Base-by-base conservation (phyloP, 2,797 vertebrate species). In the Argyrosomus regius region DNA sequence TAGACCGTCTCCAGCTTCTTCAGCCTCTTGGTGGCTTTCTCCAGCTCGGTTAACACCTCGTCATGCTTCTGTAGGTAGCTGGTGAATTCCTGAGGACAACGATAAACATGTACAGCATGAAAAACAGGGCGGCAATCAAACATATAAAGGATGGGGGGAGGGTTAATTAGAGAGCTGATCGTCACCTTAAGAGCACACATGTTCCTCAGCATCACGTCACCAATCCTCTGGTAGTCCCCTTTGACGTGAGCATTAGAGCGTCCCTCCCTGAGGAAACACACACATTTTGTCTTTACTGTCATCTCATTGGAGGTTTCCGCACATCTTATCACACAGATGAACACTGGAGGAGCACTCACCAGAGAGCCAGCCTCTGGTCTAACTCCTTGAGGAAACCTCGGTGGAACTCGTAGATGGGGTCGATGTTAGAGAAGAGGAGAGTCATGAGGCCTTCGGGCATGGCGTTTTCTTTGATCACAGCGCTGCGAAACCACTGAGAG, bases 351-450 rank as follows among this genome's bases (percentile, higher is more conserved):
- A 43, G 22, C 0, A 20, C 91, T 90, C 90, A 99, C 98, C 98
- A 99, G 90, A 98, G 96, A 6, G 93, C 95, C 75, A 99, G 96
- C 75, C 98, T 95, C 91, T 98, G 97, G 82, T 99, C 98, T 49
- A 99, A 87, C 92, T 99, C 97, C 54, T 95, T 97, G 77, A 99
- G 96, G 89, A 99, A 99, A 75, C 96, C 96, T 80, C 97, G 89
- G 73, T 99, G 98, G 93, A 99, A 98, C 89, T 98, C 97, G 3
- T 98, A 98, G 87, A 99, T 95, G 10, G 98, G 97, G 87, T 99
- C 98, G 0, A 99, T 96, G 92, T 96, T 99, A 85, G 97, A 98
- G 94, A 99, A 99, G 45, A 99, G 96, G 61, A 99, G 94, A 0
- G 94, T 96, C 97, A 96, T 97, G 86, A 99, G 95, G 12, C 94